Evolutionary conservation across 1,140 invertebrate genomes (phyloP).

Genomic region (Lepidostoma basale): DNA sequence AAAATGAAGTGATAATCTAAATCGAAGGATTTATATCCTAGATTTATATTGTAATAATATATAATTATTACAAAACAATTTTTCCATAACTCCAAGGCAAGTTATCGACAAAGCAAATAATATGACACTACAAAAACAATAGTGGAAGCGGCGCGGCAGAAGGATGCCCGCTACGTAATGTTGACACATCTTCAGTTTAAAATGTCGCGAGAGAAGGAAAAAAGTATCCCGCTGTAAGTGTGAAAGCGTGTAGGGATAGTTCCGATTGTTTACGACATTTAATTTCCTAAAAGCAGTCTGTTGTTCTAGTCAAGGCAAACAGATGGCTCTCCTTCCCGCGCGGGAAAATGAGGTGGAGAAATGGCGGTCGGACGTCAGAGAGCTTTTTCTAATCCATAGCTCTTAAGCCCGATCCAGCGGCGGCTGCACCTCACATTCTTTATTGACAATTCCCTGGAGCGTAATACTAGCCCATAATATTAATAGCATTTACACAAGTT

Average conservation of each 20-base stretch:
- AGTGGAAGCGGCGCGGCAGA: too few relatives aligned
- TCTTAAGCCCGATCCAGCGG: constrained; percentile 5
- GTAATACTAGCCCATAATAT: too few relatives aligned
- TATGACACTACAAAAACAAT: too few relatives aligned
- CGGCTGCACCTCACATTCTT: too few relatives aligned
- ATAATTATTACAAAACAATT: too few relatives aligned
- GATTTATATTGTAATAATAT: too few relatives aligned
- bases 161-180: not conserved
- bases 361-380: constrained; percentile 20
- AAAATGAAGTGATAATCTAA: too few relatives aligned
- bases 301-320: constrained; percentile 26
- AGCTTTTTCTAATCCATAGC: constrained; percentile 30
- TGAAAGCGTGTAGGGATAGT: constrained; percentile 30
- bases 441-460: too few relatives aligned
- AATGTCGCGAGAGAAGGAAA: constrained; percentile 15
- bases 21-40: too few relatives aligned
- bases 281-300: constrained; percentile 38
- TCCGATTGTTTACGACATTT: constrained; percentile 36
- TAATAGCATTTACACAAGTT: too few relatives aligned
- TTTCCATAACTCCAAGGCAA: too few relatives aligned
- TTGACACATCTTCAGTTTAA: constrained; percentile 16
- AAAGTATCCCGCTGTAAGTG: not conserved
- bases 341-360: not conserved
- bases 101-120: too few relatives aligned
- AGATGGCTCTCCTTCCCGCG: constrained; percentile 19